Evolutionary conservation across 2,113 vertebrate genomes (phyloP), one percentile per base, ranked within the genome.

Genomic region (Arizona elegans): DNA sequence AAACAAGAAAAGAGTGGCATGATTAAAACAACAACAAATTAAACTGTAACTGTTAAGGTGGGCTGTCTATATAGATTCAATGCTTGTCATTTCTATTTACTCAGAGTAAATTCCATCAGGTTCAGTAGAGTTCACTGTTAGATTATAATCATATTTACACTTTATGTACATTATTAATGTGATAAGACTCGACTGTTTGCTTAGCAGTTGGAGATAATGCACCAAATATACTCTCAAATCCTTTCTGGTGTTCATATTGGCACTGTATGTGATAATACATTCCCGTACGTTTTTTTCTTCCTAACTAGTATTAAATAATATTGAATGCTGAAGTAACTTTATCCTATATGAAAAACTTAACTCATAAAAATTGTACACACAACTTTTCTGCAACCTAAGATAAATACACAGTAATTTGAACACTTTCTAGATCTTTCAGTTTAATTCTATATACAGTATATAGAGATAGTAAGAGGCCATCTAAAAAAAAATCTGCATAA

Each of bases 401-500:
- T 65, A 94, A 93, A 93, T 85, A 70, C 88, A 50, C 13, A 85
- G 26, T 12, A 90, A 2, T n/a, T 58, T 92, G 62, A 95, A 65
- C 2, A 95, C 1, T 3, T 0, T 93, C 91, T 70, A 91, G 24
- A 93, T 92, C 0, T 0, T 92, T 95, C 88, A 93, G 0, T 2
- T 87, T 93, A 93, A 94, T 90, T 26, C 94, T 95, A 92, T 87
- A 50, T n/a, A n/a, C 26, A 70, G 62, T 33, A 1, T 92, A 55
- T 21, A 23, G 3, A 93, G 92, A 88, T 24, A 91, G 65, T 93
- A 95, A 90, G 19, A 89, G 8, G 0, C 0, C 59, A 50, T 89
- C 23, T 93, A 90, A 9, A 93, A 93, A 93, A 95, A 92, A 95
- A 93, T 26, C 11, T 85, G 7, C 38, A 89, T 92, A 59, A 70